Evolutionary conservation across 2,888 invertebrate genomes (phyloP), one percentile per base, ranked within the genome.

Genomic region (Apotomis turbidana): DNA sequence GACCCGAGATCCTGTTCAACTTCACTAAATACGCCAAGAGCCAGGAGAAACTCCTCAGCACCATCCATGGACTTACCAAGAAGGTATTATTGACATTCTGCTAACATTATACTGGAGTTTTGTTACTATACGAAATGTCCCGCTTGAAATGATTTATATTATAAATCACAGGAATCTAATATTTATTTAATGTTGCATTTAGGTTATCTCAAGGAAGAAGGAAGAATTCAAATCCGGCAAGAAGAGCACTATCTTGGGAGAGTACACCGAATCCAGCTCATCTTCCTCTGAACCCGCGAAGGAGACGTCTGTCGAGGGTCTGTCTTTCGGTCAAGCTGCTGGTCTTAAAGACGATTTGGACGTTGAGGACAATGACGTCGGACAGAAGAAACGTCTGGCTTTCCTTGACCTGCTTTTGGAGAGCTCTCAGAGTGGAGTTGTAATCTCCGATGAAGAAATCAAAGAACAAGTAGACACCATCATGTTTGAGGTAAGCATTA

Each of bases 391-490:
- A 81, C 95, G 97, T 79, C 93, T 97, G 67, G 98, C 98, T 63
- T 98, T 98, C 90, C 94, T 98, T 78, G 98, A 98, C 89, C 93
- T 97, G 76, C 94, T 98, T 79, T 93, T 98, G 66, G 97, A 97
- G 85, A 95, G 96, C 78, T 95, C 96, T 72, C 95, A 96, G 76
- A 96, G 96, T 73, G 96, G 96, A 8, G 95, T 94, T 70, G 95
- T 94, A 57, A 94, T 97, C 70, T 95, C 95, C 41, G 97, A 97
- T 74, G 95, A 95, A 75, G 97, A 97, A 89, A 96, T 97, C 78
- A 96, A 96, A 79, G 97, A 97, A 84, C 96, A 97, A 94, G 97
- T 97, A 0, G 96, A 97, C 83, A 97, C 97, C 0, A 97, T 97
- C 78, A 97, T 97, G 97, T 97, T 97, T 85, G 96, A 98, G 95